phyloP scores from a whole-genome alignment of 2,797 vertebrate species.

The Netta rufina region DNA sequence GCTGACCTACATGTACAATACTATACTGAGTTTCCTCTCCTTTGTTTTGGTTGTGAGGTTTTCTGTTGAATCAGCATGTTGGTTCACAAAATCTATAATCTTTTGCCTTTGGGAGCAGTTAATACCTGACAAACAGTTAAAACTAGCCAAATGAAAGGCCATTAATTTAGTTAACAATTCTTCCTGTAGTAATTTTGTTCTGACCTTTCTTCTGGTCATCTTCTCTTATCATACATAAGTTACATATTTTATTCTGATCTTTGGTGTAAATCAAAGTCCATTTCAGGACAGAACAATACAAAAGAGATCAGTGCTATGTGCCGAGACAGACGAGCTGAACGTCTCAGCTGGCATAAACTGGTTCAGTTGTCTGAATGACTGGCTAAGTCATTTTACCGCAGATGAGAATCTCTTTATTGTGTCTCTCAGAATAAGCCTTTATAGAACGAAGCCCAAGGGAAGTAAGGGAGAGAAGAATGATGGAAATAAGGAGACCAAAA shows the following conservation, averaged over 20 bases:
- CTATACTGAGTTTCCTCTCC: not conserved
- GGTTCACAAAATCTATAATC: not conserved
- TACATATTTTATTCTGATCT: not conserved
- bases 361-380: not conserved
- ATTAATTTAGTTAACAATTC: not conserved
- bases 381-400: slow-evolving; percentile 34
- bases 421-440: slow-evolving; percentile 36
- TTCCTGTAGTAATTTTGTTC: not conserved
- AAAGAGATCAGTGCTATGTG: not conserved
- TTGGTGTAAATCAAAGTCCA: not conserved
- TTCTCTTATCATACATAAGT: not conserved
- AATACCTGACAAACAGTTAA: not conserved
- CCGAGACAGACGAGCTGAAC: not conserved
- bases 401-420: slow-evolving; percentile 31
- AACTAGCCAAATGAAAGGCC: not conserved
- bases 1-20: not conserved
- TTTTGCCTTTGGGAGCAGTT: not conserved
- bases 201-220: not conserved
- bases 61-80: not conserved
- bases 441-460: slow-evolving; percentile 36
- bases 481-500: slow-evolving; percentile 22
- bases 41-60: not conserved
- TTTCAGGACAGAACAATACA: not conserved
- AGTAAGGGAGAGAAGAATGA: not conserved
- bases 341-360: slow-evolving; percentile 11